phyloP scores from a whole-genome alignment of 2,797 vertebrate genomes.

The Perodicticus potto region DNA sequence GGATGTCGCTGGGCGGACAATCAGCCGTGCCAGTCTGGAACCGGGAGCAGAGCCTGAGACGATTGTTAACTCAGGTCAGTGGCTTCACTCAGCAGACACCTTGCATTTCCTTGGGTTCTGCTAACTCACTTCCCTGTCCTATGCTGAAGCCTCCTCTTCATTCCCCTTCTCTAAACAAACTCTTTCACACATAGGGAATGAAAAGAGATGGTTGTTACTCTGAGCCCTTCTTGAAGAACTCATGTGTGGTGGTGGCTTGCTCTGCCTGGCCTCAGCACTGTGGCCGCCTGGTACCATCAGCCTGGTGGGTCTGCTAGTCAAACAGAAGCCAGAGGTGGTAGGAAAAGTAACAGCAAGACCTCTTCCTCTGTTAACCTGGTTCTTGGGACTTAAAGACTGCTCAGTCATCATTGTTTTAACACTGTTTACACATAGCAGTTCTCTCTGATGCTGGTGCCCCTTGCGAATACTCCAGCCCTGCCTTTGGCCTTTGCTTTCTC shows the following conservation, averaged over 20 bases:
- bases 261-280: not conserved
- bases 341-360: not conserved
- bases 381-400: not conserved
- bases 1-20: slow-evolving; percentile 94
- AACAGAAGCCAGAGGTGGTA: not conserved
- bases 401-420: not conserved
- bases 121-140: not conserved
- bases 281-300: not conserved
- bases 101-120: not conserved
- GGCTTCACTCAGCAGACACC: not conserved
- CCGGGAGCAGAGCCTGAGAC: slow-evolving; percentile 94
- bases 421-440: not conserved
- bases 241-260: not conserved
- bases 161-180: not conserved
- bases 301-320: not conserved
- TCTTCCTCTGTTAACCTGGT: not conserved
- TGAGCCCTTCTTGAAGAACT: not conserved
- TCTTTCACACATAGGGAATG: not conserved
- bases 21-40: slow-evolving; percentile 92
- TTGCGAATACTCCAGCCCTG: not conserved
- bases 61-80: slow-evolving; percentile 92
- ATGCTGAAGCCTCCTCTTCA: not conserved
- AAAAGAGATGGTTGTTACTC: not conserved
- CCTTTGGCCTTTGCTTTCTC: not conserved
- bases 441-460: not conserved